phyloP scores from a whole-genome alignment of 1,140 invertebrate genomes.

The Panulirus ornatus region DNA sequence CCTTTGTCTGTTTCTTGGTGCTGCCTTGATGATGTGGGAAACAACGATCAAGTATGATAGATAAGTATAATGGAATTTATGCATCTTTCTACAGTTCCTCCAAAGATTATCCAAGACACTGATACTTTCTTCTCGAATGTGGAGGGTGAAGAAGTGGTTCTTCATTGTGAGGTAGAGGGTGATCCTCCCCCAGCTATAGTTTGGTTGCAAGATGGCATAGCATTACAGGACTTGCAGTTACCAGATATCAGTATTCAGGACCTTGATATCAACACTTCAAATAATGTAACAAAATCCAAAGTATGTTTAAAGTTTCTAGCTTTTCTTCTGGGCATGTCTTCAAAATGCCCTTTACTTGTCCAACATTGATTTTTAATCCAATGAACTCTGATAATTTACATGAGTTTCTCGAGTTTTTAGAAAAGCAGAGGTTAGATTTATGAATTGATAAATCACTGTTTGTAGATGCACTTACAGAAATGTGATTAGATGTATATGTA shows the following conservation, averaged over 20 bases:
- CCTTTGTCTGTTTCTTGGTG: too few relatives aligned
- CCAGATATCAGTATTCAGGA: conserved; percentile 25
- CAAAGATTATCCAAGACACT: conserved; percentile 33
- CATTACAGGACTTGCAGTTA: conserved; percentile 65
- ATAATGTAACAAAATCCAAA: conserved; percentile 6
- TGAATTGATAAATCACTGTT: too few relatives aligned
- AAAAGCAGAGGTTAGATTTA: too few relatives aligned
- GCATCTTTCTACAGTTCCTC: conserved; percentile 41
- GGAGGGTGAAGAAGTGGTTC: conserved; percentile 64
- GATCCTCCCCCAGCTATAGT: conserved; percentile 79
- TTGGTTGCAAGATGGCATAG: conserved; percentile 78
- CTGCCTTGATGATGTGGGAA: too few relatives aligned
- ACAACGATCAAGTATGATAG: too few relatives aligned
- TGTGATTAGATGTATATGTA: too few relatives aligned
- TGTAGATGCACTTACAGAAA: too few relatives aligned
- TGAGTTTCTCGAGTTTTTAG: too few relatives aligned
- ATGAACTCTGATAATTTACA: too few relatives aligned
- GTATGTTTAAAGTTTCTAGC: neutral
- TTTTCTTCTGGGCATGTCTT: neutral
- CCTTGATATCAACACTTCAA: neutral
- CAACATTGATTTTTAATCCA: too few relatives aligned
- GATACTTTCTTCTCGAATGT: conserved; percentile 44
- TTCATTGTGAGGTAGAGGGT: conserved; percentile 79
- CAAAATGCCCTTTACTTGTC: too few relatives aligned
- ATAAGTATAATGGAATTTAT: too few relatives aligned